Evolutionary conservation across 2,888 invertebrate genomes (phyloP).

Genomic region (Mythimna loreyi): DNA sequence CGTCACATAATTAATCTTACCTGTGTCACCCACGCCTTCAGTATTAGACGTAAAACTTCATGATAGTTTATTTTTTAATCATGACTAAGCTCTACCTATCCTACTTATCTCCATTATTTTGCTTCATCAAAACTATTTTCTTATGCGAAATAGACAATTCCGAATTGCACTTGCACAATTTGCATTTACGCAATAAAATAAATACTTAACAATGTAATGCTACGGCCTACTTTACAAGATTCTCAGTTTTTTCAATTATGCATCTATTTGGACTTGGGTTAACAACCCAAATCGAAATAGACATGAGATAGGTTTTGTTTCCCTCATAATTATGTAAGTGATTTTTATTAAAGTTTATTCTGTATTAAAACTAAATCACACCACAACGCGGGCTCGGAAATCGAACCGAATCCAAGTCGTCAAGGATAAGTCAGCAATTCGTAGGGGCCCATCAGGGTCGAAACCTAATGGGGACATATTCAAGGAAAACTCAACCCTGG

Average conservation of each 20-base stretch:
- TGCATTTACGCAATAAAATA: neutral
- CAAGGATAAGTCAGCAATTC: no score
- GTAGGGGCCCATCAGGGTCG: no score
- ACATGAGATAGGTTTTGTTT: no score
- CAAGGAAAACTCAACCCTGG: no score
- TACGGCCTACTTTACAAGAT: neutral
- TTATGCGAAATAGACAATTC: constrained; percentile 11
- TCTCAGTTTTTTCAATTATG: neutral
- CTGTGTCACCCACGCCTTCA: constrained; percentile 39
- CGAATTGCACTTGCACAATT: neutral
- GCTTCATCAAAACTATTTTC: constrained; percentile 17
- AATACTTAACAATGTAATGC: neutral
- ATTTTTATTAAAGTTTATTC: no score
- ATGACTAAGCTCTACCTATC: constrained; percentile 18
- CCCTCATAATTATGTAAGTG: no score
- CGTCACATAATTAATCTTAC: constrained; percentile 38
- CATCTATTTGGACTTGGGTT: no score
- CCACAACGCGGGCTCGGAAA: no score
- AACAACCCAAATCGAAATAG: no score
- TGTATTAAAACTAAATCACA: no score
- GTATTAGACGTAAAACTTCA: constrained; percentile 37
- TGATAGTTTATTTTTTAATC: constrained; percentile 36
- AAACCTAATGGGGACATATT: no score
- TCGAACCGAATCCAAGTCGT: no score
- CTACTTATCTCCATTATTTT: constrained; percentile 1